Evolutionary conservation across 2,113 vertebrate genomes (phyloP).

Genomic region (Pygoscelis adeliae): DNA sequence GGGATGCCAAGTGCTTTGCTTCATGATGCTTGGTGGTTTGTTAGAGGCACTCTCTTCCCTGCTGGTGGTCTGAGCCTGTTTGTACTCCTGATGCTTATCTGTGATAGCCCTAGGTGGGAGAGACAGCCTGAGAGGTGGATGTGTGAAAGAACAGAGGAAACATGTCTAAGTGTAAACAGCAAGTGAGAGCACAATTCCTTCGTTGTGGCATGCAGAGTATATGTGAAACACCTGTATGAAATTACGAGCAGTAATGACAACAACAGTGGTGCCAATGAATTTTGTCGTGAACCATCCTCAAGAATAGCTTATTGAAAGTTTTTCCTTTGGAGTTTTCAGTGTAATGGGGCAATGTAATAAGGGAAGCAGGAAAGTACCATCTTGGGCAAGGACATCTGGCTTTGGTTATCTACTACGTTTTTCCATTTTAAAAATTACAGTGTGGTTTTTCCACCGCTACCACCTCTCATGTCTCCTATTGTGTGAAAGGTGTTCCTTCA

Average conservation of each 20-base stretch:
- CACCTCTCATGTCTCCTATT: background rate
- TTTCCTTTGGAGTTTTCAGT: background rate
- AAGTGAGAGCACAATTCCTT: background rate
- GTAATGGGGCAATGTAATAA: background rate
- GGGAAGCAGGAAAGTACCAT: background rate
- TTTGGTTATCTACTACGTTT: background rate
- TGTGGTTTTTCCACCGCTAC: background rate
- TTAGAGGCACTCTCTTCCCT: background rate
- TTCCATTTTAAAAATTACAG: background rate
- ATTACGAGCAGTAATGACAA: background rate
- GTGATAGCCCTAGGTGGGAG: background rate
- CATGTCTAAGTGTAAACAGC: background rate
- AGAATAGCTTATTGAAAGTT: background rate
- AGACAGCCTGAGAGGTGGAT: background rate
- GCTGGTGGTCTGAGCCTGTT: background rate
- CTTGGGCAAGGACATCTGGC: background rate
- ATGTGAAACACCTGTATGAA: background rate
- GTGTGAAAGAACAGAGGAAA: background rate
- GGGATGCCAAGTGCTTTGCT: background rate
- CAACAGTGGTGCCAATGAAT: background rate
- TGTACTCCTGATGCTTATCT: background rate
- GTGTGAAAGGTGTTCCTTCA: background rate
- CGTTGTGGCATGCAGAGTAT: fast-evolving
- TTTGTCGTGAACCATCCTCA: background rate
- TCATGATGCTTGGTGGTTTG: background rate